These are phyloP conservation scores for Acronicta leporina DNA, from an alignment of 2,888 invertebrate genomes.

Conservation along the genomic window DNA sequence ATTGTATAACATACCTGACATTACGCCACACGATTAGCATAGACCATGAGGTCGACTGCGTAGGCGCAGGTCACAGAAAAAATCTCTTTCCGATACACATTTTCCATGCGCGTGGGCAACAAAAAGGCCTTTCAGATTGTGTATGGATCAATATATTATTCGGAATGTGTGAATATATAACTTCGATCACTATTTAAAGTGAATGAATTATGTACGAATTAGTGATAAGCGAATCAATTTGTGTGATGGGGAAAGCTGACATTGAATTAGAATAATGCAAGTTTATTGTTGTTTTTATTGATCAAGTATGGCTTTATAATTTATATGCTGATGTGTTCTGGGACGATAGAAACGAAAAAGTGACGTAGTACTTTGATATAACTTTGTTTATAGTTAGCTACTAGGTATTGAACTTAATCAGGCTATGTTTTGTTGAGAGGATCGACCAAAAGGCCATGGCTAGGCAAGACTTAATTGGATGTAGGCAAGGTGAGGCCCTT, in stretches of 20 bases:
- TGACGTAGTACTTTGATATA: background rate
- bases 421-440: background rate
- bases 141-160: slow-evolving; percentile 57
- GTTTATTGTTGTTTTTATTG: slow-evolving; percentile 55
- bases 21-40: slow-evolving; percentile 64
- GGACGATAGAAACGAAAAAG: background rate
- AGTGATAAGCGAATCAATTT: slow-evolving; percentile 55
- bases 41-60: slow-evolving; percentile 59
- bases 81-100: slow-evolving; percentile 53
- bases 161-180: slow-evolving; percentile 53
- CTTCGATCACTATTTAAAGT: slow-evolving; percentile 47
- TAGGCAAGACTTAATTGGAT: too few relatives aligned
- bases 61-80: slow-evolving; percentile 64
- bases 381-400: background rate
- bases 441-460: too few relatives aligned
- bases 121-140: slow-evolving; percentile 46
- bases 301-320: slow-evolving; percentile 40
- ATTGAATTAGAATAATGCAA: slow-evolving; percentile 52
- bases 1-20: slow-evolving; percentile 17
- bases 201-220: slow-evolving; percentile 55
- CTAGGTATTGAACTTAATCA: background rate
- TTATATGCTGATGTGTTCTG: slow-evolving; percentile 39
- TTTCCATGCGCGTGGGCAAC: slow-evolving; percentile 51
- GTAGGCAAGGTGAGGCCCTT: too few relatives aligned
- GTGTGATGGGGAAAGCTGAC: slow-evolving; percentile 47